Conservation (phyloP, 2,888 invertebrate genomes). For the Leptinotarsa tumamoca region DNA sequence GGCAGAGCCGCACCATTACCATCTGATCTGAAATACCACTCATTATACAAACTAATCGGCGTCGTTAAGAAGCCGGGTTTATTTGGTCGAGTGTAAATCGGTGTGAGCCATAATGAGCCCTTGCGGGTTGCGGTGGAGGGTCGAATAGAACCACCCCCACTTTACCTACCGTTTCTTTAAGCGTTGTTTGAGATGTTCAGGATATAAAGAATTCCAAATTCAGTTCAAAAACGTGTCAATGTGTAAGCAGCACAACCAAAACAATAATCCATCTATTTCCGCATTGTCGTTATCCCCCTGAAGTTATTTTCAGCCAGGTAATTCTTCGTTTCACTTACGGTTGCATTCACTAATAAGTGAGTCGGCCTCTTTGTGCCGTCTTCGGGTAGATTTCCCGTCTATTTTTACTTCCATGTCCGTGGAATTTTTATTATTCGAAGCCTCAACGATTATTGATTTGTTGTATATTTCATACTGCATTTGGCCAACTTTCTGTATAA, state of each 20-base stretch:
- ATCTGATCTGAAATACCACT: too few species aligned
- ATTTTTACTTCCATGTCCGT: background rate
- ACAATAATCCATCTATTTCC: background rate
- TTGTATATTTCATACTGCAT: background rate
- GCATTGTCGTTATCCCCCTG: background rate
- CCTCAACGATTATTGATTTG: background rate
- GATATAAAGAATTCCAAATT: background rate
- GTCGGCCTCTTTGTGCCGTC: conserved; percentile 6
- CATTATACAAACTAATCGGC: too few species aligned
- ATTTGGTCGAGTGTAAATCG: too few species aligned
- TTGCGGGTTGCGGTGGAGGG: too few species aligned
- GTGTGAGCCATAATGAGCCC: too few species aligned
- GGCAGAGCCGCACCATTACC: too few species aligned
- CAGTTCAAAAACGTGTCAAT: background rate
- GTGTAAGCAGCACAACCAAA: background rate
- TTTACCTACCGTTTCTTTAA: too few species aligned
- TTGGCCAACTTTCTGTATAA: conserved; percentile 3
- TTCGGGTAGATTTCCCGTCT: background rate
- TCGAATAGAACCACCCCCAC: too few species aligned
- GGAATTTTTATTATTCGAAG: background rate
- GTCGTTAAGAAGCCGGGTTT: too few species aligned
- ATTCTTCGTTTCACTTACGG: background rate
- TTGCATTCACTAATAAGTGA: background rate
- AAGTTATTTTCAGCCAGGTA: conserved; percentile 11
- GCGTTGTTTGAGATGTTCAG: too few species aligned